A percentile compares a stretch with the other conserved stretches of the same genome.
Evolutionary conservation across 2,113 vertebrate genomes (phyloP).

Genomic region (Jaculus jaculus): DNA sequence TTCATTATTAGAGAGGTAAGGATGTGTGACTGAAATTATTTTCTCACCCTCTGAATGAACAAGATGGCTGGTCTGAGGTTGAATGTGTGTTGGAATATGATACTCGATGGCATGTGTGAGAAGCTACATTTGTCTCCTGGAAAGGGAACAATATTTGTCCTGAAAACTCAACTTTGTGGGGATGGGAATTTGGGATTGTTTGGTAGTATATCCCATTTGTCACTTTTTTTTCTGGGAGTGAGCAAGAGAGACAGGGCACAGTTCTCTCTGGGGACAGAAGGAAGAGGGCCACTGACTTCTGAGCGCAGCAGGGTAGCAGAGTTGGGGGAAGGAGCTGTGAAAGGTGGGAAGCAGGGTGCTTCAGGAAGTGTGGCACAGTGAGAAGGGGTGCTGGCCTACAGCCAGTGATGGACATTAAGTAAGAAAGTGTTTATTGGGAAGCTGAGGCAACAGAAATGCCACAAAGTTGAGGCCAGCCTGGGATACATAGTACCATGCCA

Average conservation of each 20-base stretch:
- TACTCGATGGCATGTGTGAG: background rate
- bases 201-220: no score
- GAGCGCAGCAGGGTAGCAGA: fast-evolving
- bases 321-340: fast-evolving
- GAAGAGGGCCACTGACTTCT: fast-evolving
- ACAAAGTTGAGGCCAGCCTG: background rate
- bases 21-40: conserved; percentile 48
- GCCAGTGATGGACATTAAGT: fast-evolving
- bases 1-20: conserved; percentile 56
- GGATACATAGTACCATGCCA: background rate
- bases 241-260: fast-evolving
- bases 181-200: background rate
- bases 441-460: background rate
- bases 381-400: fast-evolving
- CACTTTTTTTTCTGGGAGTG: background rate
- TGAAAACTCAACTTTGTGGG: background rate
- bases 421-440: background rate
- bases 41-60: conserved; percentile 10
- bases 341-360: fast-evolving
- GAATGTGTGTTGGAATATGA: background rate
- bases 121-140: background rate
- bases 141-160: background rate
- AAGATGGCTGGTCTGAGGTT: background rate
- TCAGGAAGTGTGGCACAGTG: no score
- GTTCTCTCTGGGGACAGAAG: background rate